Evolutionary conservation across 1,140 invertebrate genomes (phyloP).

Genomic region (Penaeus chinensis): DNA sequence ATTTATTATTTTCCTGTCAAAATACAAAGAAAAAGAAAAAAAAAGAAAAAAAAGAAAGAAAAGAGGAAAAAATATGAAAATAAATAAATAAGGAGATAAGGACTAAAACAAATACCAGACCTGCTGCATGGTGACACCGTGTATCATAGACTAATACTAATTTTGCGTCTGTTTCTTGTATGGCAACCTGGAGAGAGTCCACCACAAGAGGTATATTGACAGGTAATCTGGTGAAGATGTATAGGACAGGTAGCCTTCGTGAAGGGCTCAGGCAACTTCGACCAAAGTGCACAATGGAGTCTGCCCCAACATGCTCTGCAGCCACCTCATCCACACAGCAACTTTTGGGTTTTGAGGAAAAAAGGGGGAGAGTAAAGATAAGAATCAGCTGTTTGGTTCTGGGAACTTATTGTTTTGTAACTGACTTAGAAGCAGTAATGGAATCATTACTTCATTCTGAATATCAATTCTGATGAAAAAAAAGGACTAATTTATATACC

Average conservation of each 20-base stretch:
- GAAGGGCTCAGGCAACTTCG: slow-evolving; percentile 84
- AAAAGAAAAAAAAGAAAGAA: too few species aligned
- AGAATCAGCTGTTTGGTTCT: not conserved
- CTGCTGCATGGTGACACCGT: slow-evolving; percentile 39
- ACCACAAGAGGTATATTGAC: slow-evolving; percentile 61
- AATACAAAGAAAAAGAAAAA: too few species aligned
- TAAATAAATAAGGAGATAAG: slow-evolving; percentile 50
- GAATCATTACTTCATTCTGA: too few species aligned
- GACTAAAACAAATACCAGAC: slow-evolving; percentile 64
- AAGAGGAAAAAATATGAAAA: too few species aligned
- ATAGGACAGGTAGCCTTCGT: slow-evolving; percentile 78
- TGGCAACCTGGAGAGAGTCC: not conserved
- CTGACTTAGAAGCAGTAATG: too few species aligned
- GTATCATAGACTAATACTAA: slow-evolving; percentile 46
- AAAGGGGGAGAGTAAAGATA: not conserved
- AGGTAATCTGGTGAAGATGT: slow-evolving; percentile 70
- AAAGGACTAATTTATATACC: too few species aligned
- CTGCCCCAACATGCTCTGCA: slow-evolving; percentile 84
- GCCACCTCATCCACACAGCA: slow-evolving; percentile 95
- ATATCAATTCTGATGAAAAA: too few species aligned
- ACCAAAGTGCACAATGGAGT: slow-evolving; percentile 92
- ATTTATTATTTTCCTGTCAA: too few species aligned
- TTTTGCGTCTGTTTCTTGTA: slow-evolving; percentile 30
- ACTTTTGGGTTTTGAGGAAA: slow-evolving; percentile 70
- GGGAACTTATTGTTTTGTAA: too few species aligned